Evolutionary conservation across 1,140 invertebrate genomes (phyloP).

Genomic region (Hylaeus volcanicus): DNA sequence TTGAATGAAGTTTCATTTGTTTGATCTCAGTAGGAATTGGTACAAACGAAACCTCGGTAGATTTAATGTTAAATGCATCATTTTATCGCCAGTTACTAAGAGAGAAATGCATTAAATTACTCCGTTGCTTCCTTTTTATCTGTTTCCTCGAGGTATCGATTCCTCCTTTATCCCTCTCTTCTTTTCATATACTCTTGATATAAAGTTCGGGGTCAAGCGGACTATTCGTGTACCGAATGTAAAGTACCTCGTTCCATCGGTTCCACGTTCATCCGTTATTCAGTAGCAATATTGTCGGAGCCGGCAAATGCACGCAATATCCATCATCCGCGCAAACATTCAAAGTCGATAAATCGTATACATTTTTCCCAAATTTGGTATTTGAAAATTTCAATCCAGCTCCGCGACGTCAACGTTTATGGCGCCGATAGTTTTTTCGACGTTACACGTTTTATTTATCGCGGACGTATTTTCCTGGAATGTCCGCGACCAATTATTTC

Average conservation of each 20-base stretch:
- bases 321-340: slow-evolving; percentile 7
- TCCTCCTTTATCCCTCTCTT: background rate
- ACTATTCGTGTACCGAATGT: background rate
- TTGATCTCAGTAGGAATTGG: no score
- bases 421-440: background rate
- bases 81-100: background rate
- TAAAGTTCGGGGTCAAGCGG: slow-evolving; percentile 2
- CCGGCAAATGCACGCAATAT: background rate
- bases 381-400: slow-evolving; percentile 5
- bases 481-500: background rate
- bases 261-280: slow-evolving; percentile 9
- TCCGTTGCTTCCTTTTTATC: background rate
- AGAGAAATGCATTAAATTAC: background rate
- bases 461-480: background rate
- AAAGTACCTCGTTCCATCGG: background rate
- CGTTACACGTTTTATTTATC: background rate
- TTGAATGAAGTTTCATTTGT: no score
- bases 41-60: no score
- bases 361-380: background rate
- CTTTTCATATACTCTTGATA: background rate
- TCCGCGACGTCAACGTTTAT: background rate
- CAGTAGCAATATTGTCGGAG: background rate
- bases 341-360: slow-evolving; percentile 10
- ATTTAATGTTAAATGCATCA: background rate
- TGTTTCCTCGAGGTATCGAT: background rate